Evolutionary conservation across 2,888 invertebrate species (phyloP), one percentile per base, ranked within the genome.

Genomic region (Entomobrya multifasciata): DNA sequence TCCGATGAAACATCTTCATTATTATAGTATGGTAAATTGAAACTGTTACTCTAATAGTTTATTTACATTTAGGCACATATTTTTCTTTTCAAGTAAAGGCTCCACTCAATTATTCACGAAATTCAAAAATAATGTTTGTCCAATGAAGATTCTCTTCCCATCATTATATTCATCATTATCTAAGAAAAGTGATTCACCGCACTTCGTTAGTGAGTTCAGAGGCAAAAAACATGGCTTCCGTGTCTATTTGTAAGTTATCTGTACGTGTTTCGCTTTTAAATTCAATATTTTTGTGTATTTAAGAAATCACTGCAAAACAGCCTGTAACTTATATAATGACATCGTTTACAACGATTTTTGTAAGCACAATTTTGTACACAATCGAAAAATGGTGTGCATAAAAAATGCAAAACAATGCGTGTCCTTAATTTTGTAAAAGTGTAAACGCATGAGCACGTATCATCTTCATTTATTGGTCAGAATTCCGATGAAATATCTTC

Each of bases 111-210:
- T 67, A 41, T 65, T 36, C 22, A 44, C 57, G 25, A 81, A 81
- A 57, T 57, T 55, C n/a, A n/a, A 81, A 70, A 55, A 25, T 81
- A 72, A 82, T 60, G 72, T 72, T 72, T 82, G 72, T 82, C 81
- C 81, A 72, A 57, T 41, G 70, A 70, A 25, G 25, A 22, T 65
- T 79, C 81, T 15, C 72, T 65, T 79, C 81, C 22, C 72, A 72
- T 82, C 72, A 82, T 82, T 60, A 82, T 74, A 36, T 60, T 10
- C n/a, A 41, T 65, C 77, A 2, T 22, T 41, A 25, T 36, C 20
- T 60, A 17, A 20, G 17, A 44, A 41, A 44, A 41, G 44, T 15
- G 22, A 78, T 41, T 67, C 27, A 47, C 20, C 1, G 17, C 22
- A 72, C 57, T 70, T 82, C 47, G 30, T 72, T 70, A 72, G 47